Percentiles rank a stretch among this genome's conserved stretches.
Conservation (phyloP, 2,888 invertebrate species). For the Abrostola triplasia region DNA sequence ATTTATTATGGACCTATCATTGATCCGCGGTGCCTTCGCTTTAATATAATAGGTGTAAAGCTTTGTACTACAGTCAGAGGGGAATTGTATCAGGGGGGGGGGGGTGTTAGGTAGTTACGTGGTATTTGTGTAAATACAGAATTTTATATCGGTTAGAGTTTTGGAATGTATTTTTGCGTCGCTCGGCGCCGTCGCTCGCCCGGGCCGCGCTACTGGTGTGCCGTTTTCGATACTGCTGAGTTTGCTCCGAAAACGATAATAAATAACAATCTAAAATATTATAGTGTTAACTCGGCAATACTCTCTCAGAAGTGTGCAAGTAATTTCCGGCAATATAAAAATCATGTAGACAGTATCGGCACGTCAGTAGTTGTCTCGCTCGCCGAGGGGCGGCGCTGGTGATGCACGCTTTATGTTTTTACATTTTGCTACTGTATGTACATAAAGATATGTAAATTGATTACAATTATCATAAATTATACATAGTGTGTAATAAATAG, state of each 20-base stretch:
- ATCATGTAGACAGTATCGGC: too few species aligned
- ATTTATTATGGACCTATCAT: slow-evolving; percentile 50
- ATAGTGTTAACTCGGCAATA: too few species aligned
- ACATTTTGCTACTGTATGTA: slow-evolving; percentile 86
- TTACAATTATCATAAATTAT: slow-evolving; percentile 83
- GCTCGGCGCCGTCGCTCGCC: slow-evolving; percentile 36
- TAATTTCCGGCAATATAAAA: too few species aligned
- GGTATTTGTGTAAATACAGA: slow-evolving; percentile 77
- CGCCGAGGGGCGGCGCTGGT: slow-evolving; percentile 16
- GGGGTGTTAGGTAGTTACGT: slow-evolving; percentile 20
- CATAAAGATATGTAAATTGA: slow-evolving; percentile 86
- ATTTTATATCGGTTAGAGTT: slow-evolving; percentile 73
- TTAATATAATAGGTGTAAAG: slow-evolving; percentile 40
- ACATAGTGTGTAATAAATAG: slow-evolving; percentile 86
- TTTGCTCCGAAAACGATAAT: background rate
- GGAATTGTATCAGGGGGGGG: background rate
- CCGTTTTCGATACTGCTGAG: too few species aligned
- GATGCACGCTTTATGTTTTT: slow-evolving; percentile 65
- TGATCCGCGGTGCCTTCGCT: slow-evolving; percentile 67
- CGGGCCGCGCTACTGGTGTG: slow-evolving; percentile 1
- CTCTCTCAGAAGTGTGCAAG: too few species aligned
- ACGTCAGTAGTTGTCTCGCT: background rate
- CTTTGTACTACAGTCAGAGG: slow-evolving; percentile 15
- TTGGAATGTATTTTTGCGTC: slow-evolving; percentile 68
- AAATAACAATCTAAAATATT: too few species aligned